Evolutionary conservation across 2,888 invertebrate species (phyloP).

Genomic region (Prosapia bicincta): DNA sequence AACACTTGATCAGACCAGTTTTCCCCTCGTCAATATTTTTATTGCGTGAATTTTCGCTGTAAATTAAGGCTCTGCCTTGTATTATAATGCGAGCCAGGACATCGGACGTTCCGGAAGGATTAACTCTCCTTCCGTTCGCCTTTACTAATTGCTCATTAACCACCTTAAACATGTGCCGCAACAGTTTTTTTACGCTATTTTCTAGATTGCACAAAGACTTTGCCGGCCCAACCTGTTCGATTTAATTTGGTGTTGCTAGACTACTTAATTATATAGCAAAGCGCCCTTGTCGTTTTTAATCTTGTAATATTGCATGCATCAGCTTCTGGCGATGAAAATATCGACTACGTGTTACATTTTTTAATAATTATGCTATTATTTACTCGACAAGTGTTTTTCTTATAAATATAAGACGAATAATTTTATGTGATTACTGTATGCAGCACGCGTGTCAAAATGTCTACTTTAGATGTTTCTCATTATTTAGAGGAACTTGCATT

Average conservation of each 20-base stretch:
- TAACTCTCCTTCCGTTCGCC: neutral
- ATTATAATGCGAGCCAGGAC: neutral
- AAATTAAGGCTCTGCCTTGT: neutral
- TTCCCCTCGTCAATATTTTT: neutral
- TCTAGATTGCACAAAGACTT: neutral
- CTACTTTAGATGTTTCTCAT: no score
- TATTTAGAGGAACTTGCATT: no score
- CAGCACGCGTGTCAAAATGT: no score
- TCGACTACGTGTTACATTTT: neutral
- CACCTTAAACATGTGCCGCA: neutral
- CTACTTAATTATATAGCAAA: neutral
- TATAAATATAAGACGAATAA: neutral
- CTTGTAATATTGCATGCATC: neutral
- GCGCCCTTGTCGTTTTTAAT: neutral
- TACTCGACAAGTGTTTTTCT: neutral
- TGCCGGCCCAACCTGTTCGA: neutral
- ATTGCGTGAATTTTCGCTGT: neutral
- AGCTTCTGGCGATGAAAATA: neutral
- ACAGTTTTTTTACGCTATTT: neutral
- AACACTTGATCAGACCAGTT: neutral
- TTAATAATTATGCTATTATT: neutral
- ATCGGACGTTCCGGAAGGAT: neutral
- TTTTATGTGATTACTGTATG: no score
- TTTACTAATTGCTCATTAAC: neutral
- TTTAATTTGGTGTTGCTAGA: neutral